These are phyloP conservation scores for Zoroaster sp. DNA, from an alignment of 53 echinoderm and acorn worm species.

Conservation along the genomic window DNA sequence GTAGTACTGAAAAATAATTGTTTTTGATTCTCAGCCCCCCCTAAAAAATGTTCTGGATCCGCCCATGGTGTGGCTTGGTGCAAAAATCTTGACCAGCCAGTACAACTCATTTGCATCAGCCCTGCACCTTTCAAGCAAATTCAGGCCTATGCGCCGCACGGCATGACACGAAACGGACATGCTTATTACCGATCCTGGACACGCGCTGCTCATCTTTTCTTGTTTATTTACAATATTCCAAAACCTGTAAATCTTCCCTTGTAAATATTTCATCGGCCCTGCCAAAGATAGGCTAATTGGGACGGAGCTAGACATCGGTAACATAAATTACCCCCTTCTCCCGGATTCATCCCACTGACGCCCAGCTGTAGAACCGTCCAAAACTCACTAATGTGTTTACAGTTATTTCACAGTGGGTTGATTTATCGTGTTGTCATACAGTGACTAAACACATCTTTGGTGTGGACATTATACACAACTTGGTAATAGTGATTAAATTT, in stretches of 20 bases:
- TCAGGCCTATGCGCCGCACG: too few relatives aligned
- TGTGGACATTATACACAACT: slow-evolving; percentile 28
- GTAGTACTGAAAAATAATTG: too few relatives aligned
- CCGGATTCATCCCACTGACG: not conserved
- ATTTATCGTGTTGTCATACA: slow-evolving; percentile 59
- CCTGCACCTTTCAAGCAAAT: too few relatives aligned
- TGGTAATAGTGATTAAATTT: slow-evolving; percentile 61
- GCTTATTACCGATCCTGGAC: not conserved
- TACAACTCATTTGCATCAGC: too few relatives aligned
- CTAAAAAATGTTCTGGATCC: too few relatives aligned
- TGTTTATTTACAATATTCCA: slow-evolving; percentile 61
- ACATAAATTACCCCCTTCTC: slow-evolving; percentile 14
- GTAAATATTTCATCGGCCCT: slow-evolving; percentile 60
- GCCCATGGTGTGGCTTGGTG: too few relatives aligned
- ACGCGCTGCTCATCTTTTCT: slow-evolving; percentile 43
- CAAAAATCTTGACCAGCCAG: too few relatives aligned
- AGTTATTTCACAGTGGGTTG: slow-evolving; percentile 1
- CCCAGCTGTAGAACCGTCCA: slow-evolving; percentile 29
- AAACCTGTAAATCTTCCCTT: slow-evolving; percentile 54
- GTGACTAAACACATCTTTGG: slow-evolving; percentile 40
- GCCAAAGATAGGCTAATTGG: slow-evolving; percentile 64
- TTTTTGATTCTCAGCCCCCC: too few relatives aligned
- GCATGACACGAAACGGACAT: too few relatives aligned
- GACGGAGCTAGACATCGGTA: slow-evolving; percentile 35
- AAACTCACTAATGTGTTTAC: slow-evolving; percentile 49